A percentile compares a stretch with the other conserved stretches of the same genome.
phyloP scores from a whole-genome alignment of 2,797 vertebrate species.

The Enteromius radiatus region DNA sequence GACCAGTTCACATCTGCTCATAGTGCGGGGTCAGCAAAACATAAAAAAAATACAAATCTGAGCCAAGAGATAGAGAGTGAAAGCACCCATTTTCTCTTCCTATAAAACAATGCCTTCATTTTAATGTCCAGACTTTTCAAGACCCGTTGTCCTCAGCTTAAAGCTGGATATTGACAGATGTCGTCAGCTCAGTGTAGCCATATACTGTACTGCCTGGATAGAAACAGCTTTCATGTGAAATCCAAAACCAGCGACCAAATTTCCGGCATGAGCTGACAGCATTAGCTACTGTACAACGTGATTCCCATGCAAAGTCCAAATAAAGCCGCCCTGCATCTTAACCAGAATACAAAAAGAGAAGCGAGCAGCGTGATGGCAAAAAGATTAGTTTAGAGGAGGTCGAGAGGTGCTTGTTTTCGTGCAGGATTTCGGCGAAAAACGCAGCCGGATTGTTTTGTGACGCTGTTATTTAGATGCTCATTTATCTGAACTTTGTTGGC shows the following conservation, averaged over 20 bases:
- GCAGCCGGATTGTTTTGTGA: constrained; percentile 27
- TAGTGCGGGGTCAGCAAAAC: constrained; percentile 32
- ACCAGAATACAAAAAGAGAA: not conserved
- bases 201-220: not conserved
- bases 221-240: constrained; percentile 23
- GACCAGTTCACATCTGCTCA: no score
- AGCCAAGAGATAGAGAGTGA: not conserved
- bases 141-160: not conserved
- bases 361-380: constrained; percentile 40
- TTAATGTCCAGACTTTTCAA: constrained; percentile 1
- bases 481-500: constrained; percentile 40
- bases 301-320: constrained; percentile 9
- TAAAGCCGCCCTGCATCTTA: constrained; percentile 9
- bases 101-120: constrained; percentile 14
- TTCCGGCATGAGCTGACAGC: constrained; percentile 3
- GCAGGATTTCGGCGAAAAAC: constrained; percentile 62
- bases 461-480: constrained; percentile 29
- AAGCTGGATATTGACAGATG: constrained; percentile 16
- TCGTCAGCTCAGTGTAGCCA: constrained; percentile 22
- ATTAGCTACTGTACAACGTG: constrained; percentile 22
- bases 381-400: constrained; percentile 61
- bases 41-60: not conserved
- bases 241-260: constrained; percentile 26
- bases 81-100: not conserved
- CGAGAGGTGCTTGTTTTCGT: constrained; percentile 62